Conservation (phyloP, 2,113 vertebrate genomes). For the Periophthalmus modestus region DNA sequence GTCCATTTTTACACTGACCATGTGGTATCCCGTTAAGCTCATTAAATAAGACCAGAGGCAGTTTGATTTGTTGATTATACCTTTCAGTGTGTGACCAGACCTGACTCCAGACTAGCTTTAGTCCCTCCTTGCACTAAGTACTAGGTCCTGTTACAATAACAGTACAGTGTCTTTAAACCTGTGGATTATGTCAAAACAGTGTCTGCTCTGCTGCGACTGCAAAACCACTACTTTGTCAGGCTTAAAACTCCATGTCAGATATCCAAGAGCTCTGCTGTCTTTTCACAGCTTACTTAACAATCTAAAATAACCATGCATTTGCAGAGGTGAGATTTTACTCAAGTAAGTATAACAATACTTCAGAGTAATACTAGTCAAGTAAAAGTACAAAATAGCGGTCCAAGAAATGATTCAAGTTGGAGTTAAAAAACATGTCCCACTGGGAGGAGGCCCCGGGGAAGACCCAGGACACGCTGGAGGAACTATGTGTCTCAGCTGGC, state of each 20-base stretch:
- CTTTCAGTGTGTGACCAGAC: neutral
- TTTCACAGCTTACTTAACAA: neutral
- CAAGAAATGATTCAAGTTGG: no score
- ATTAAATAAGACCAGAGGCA: neutral
- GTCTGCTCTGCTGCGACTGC: neutral
- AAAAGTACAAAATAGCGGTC: no score
- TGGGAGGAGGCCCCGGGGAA: no score
- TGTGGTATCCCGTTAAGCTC: neutral
- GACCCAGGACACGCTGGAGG: no score
- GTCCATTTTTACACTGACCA: neutral
- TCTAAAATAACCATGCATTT: neutral
- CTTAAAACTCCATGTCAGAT: constrained; percentile 20
- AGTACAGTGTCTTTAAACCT: neutral
- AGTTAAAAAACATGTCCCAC: no score
- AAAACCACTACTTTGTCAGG: constrained; percentile 14
- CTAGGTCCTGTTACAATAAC: constrained; percentile 12
- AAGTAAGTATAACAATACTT: no score
- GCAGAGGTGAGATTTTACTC: no score
- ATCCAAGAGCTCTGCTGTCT: constrained; percentile 3
- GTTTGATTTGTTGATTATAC: neutral
- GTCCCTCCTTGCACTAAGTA: neutral
- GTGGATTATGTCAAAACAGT: constrained; percentile 21
- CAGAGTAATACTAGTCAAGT: no score
- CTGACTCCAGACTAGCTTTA: neutral
- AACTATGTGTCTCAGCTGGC: no score